These are phyloP conservation scores for Mythimna albipuncta DNA, from an alignment of 2,888 invertebrate genomes.

Conservation along the genomic window DNA sequence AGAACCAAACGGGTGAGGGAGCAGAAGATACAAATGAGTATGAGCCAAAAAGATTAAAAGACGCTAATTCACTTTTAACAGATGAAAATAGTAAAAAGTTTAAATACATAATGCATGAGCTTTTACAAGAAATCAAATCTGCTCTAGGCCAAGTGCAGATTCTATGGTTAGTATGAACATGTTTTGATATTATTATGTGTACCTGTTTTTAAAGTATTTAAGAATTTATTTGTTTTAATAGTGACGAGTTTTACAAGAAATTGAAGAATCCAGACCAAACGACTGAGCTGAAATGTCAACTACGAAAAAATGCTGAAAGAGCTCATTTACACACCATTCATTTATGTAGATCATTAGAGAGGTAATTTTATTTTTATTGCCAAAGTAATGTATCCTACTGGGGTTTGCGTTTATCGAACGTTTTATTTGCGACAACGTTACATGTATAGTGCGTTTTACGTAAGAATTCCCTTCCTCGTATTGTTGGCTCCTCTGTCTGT, in stretches of 20 bases:
- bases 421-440: no score
- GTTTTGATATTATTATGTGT: background rate
- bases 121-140: slow-evolving; percentile 68
- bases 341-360: slow-evolving; percentile 68
- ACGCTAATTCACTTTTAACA: slow-evolving; percentile 10
- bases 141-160: slow-evolving; percentile 64
- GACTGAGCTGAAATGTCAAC: slow-evolving; percentile 53
- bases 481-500: no score
- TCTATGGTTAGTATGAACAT: slow-evolving; percentile 73
- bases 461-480: no score
- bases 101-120: slow-evolving; percentile 63
- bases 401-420: no score
- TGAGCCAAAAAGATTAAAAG: slow-evolving; percentile 21
- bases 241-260: slow-evolving; percentile 61
- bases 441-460: no score
- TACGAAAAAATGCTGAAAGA: slow-evolving; percentile 63
- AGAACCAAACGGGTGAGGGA: slow-evolving; percentile 21
- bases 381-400: no score
- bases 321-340: slow-evolving; percentile 61
- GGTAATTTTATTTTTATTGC: slow-evolving; percentile 62
- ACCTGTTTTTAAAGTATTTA: background rate
- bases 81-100: slow-evolving; percentile 57
- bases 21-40: slow-evolving; percentile 7
- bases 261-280: slow-evolving; percentile 42
- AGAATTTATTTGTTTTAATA: slow-evolving; percentile 53